A percentile compares a stretch with the other conserved stretches of the same genome.
These are phyloP conservation scores for Uria aalge DNA, from an alignment of 2,113 vertebrate species.

Conservation along the genomic window DNA sequence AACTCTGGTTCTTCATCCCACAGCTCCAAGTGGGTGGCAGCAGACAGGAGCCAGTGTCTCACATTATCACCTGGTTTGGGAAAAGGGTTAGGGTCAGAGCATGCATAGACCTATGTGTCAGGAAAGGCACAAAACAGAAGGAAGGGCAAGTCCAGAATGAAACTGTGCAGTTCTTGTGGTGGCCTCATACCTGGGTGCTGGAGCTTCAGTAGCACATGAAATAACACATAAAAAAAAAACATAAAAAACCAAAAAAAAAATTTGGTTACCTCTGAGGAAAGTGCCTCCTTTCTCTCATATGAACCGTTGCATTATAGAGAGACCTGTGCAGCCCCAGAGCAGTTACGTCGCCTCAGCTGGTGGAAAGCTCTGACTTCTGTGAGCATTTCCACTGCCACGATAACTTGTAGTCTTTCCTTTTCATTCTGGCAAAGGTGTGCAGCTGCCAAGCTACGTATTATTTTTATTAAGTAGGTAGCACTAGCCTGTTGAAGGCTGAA, in stretches of 20 bases:
- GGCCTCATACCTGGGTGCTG: background rate
- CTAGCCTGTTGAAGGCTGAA: background rate
- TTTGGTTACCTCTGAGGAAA: background rate
- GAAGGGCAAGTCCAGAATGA: background rate
- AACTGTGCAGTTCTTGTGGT: background rate
- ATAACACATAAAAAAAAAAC: too few species aligned
- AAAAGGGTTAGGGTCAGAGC: background rate
- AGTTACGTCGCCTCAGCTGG: background rate
- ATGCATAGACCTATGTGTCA: accelerated
- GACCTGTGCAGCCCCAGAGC: background rate
- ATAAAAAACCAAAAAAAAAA: too few species aligned
- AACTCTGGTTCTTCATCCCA: background rate
- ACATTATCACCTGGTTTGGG: background rate
- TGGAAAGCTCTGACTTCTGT: background rate
- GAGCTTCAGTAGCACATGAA: background rate
- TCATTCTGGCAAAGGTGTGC: background rate
- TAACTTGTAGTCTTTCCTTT: background rate
- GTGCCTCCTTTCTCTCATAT: background rate
- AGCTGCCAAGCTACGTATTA: background rate
- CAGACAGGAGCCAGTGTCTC: background rate
- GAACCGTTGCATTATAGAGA: background rate
- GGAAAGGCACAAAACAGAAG: background rate
- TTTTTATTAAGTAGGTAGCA: background rate
- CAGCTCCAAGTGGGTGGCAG: background rate
- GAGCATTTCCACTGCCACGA: background rate